Evolutionary conservation across 1,140 invertebrate species (phyloP).

Genomic region (Maniola jurtina): DNA sequence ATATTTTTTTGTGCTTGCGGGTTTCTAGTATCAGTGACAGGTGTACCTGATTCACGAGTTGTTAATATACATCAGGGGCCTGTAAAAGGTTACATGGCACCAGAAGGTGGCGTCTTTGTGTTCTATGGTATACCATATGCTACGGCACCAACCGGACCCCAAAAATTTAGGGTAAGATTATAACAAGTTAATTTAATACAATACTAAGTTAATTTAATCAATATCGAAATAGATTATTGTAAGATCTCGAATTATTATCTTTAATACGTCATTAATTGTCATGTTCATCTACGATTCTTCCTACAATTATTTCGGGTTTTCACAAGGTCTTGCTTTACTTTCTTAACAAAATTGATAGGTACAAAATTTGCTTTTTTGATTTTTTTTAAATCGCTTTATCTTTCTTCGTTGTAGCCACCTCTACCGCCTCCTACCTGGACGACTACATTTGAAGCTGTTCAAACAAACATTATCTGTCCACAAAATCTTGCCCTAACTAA

Average conservation of each 20-base stretch:
- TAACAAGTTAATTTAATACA: too few relatives aligned
- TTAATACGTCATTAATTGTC: too few relatives aligned
- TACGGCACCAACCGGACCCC: conserved; percentile 38
- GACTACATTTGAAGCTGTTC: conserved; percentile 36
- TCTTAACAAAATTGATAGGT: neutral
- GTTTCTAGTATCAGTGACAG: neutral
- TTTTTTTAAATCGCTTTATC: neutral
- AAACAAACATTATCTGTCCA: conserved; percentile 38
- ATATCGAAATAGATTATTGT: too few relatives aligned
- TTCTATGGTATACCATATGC: conserved; percentile 50
- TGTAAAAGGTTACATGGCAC: conserved; percentile 38
- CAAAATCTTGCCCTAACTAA: conserved; percentile 17
- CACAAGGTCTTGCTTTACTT: too few relatives aligned
- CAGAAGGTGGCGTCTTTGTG: conserved; percentile 31
- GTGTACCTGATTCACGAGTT: conserved; percentile 5
- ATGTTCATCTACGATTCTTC: too few relatives aligned
- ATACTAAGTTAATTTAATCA: too few relatives aligned
- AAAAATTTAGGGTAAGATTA: conserved; percentile 39
- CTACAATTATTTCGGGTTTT: too few relatives aligned
- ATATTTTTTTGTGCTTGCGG: neutral
- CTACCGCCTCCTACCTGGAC: conserved; percentile 41
- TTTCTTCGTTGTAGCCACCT: conserved; percentile 32
- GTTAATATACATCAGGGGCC: conserved; percentile 37
- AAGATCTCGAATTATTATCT: too few relatives aligned
- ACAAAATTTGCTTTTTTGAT: neutral